Conservation (phyloP, 2,113 vertebrate genomes). For the Odocoileus virginianus region DNA sequence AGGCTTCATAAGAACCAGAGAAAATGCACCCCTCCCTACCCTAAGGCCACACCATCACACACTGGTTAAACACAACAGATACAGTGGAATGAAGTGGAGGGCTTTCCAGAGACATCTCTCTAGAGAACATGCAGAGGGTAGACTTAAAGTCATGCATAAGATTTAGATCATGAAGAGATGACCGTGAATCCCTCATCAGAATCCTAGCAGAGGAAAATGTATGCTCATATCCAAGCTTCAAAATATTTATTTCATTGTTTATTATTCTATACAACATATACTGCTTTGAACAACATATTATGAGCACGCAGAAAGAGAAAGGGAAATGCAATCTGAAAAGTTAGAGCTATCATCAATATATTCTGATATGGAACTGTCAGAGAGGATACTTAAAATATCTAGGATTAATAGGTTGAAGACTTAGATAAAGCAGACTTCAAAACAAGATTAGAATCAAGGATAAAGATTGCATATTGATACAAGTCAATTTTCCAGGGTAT, state of each 20-base stretch:
- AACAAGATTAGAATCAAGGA: background rate
- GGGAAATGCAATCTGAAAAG: background rate
- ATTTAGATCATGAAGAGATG: background rate
- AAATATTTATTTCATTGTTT: background rate
- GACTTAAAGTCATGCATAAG: background rate
- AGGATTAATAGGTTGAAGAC: background rate
- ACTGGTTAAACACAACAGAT: background rate
- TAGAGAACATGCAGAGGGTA: background rate
- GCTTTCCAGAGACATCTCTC: accelerated
- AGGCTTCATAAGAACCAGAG: background rate
- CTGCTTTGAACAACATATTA: background rate
- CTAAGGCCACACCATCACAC: accelerated
- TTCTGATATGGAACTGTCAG: background rate
- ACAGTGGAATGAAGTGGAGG: background rate
- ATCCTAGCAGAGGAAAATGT: background rate
- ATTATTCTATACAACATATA: too few species aligned
- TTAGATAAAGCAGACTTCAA: background rate
- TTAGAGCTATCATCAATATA: background rate
- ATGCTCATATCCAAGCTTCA: background rate
- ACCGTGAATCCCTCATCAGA: background rate
- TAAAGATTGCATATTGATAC: background rate
- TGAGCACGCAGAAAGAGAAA: background rate
- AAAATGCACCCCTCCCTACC: accelerated
- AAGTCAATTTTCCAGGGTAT: background rate
- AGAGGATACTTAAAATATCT: background rate